Evolutionary conservation across 2,797 vertebrate species (phyloP), one percentile per base, ranked within the genome.

Genomic region (Pangasius macronema): DNA sequence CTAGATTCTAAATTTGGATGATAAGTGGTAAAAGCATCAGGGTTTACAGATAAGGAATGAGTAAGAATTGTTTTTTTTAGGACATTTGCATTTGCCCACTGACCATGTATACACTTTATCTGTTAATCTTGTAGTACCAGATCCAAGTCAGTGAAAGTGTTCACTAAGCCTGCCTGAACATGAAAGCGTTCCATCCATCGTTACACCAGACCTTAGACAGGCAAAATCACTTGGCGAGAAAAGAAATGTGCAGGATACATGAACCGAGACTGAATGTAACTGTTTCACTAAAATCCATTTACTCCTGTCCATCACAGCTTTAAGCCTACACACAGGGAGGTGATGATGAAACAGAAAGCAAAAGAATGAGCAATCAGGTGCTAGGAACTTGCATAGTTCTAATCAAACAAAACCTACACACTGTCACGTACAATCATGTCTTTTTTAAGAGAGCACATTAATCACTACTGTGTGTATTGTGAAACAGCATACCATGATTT

Each of bases 401-500:
- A 61, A 27, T 61, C 79, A 42, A 10, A n/a, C 36, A 81, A 81
- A 81, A 81, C 57, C n/a, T n/a, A 81, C 22, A n/a, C 22, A 0
- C 36, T 36, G 79, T 61, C 77, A 39, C 33, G 14, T 10, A 24
- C 11, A 33, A 27, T 27, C 55, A 39, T 59, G 14, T 13, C 11
- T 36, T 75, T 51, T 79, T 36, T 16, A 77, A 79, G 76, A 22
- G 49, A 53, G 76, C 10, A 57, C n/a, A 42, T 61, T 81, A 61
- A 42, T 81, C 55, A 81, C 24, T 42, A 8, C 2, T 27, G 68
- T 72, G 55, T 85, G 33, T 83, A 59, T 27, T 61, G 73, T 55
- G 6, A 81, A 84, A 33, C 51, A 81, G n/a, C 55, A 76, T 27
- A 61, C 30, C 42, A 65, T 61, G 59, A 39, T 68, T 55, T 70